Base-by-base conservation (phyloP, 1,140 invertebrate species). In the Drosophila parabipectinata region DNA sequence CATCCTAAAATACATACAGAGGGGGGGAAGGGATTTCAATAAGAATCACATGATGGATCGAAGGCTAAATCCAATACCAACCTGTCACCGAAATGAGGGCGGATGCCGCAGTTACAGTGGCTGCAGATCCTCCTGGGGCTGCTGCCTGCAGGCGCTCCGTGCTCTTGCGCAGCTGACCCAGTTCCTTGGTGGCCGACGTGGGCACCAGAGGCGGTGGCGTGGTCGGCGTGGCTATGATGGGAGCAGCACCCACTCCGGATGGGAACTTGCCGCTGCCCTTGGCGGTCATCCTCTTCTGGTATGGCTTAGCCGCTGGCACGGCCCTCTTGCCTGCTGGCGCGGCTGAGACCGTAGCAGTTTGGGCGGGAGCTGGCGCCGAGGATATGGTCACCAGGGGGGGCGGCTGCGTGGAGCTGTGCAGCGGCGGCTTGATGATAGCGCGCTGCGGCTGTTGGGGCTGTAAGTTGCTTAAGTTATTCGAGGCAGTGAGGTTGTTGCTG, bases 311-410 rank as follows among this genome's bases (percentile, higher is more conserved):
- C 50, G 75, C 39, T 15, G 83, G 72, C 26, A 71, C 24, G 0
- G 59, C 28, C 7, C 83, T 68, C 59, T 88, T 88, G 2, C 68
- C 74, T 3, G 79, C 62, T 2, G 88, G 77, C 48, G 68, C 45
- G 1, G 77, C 28, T 52, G 56, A 63, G n/a, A 41, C 39, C 24
- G 10, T 68, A 3, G 24, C 73, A 51, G 60, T 48, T 4, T 44
- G 41, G 37, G 39, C 32, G 24, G 69, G 39, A 15, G 58, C 44
- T 39, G 51, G 56, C 28, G 45, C 14, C 1, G 63, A 39, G 10
- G 72, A 91, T 52, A 91, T 91, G 41, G 90, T 91, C 4, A 91
- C 90, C 58, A 91, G 63, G 2, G 90, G 90, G 6, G 90, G 90
- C 21, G 90, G 72, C 32, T 85, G 83, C 9, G 74, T 81, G 12